phyloP scores from a whole-genome alignment of 53 echinoderm and acorn worm species.

The Holothuria leucospilota region DNA sequence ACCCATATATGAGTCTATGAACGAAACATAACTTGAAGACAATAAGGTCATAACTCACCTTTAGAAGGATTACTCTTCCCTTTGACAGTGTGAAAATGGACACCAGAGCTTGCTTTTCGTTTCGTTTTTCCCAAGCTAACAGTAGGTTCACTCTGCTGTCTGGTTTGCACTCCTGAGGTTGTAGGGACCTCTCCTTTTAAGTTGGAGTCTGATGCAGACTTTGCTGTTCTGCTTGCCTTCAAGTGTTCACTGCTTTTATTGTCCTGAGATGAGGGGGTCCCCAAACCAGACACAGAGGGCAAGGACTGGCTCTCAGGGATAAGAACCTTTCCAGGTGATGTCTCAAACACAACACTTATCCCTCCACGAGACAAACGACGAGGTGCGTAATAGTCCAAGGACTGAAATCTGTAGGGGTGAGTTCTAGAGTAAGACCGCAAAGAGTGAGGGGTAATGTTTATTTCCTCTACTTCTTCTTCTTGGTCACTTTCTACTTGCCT shows the following conservation, averaged over 20 bases:
- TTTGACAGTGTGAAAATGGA: background rate
- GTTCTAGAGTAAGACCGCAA: constrained; percentile 88
- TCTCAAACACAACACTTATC: constrained; percentile 42
- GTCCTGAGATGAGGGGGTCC: background rate
- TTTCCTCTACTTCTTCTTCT: constrained; percentile 3
- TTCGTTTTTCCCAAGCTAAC: background rate
- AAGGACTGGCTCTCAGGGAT: constrained; percentile 39
- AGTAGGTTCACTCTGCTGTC: constrained; percentile 19
- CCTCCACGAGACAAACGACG: constrained; percentile 58
- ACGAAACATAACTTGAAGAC: no score
- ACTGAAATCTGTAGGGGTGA: constrained; percentile 90
- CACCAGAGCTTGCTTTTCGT: background rate
- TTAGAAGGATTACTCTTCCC: constrained; percentile 47
- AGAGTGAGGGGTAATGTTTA: constrained; percentile 70
- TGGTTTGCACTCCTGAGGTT: constrained; percentile 31
- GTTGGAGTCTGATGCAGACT: constrained; percentile 10
- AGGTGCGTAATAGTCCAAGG: constrained; percentile 90
- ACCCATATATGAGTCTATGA: no score
- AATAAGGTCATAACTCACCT: constrained; percentile 7
- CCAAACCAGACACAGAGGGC: constrained; percentile 34
- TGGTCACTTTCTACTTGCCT: constrained; percentile 17
- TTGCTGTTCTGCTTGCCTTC: background rate
- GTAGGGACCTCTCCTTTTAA: constrained; percentile 23
- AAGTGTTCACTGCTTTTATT: background rate
- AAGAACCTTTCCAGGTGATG: constrained; percentile 26